Evolutionary conservation across 2,888 invertebrate species (phyloP).

Genomic region (Platynereis dumerilii): DNA sequence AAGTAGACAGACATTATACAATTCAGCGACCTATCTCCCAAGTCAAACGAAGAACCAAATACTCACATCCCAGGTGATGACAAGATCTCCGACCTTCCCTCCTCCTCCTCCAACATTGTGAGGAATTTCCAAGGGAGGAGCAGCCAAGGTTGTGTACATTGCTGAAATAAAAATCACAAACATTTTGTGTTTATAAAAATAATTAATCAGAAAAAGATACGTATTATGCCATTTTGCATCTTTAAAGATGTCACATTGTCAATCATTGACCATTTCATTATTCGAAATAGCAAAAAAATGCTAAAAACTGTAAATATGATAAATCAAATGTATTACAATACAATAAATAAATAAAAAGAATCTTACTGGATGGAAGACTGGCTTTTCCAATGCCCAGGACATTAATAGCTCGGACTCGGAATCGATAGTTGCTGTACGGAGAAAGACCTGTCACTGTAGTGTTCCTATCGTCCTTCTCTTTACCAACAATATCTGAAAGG

Average conservation of each 20-base stretch:
- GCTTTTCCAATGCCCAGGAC: conserved; percentile 79
- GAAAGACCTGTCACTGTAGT: conserved; percentile 66
- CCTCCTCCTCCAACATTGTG: conserved; percentile 88
- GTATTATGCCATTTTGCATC: too few species aligned
- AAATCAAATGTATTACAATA: too few species aligned
- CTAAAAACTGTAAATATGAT: too few species aligned
- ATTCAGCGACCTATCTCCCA: too few species aligned
- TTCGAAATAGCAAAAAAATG: too few species aligned
- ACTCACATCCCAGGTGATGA: conserved; percentile 71
- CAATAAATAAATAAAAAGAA: too few species aligned
- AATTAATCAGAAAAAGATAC: neutral
- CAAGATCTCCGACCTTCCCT: conserved; percentile 92
- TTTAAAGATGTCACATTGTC: too few species aligned
- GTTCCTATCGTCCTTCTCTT: neutral
- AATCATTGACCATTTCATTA: neutral
- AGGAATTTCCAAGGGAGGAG: conserved; percentile 80
- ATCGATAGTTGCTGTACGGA: conserved; percentile 90
- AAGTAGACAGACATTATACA: too few species aligned
- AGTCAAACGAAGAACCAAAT: too few species aligned
- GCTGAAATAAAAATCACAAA: conserved; percentile 35
- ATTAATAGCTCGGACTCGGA: conserved; percentile 86
- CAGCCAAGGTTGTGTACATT: conserved; percentile 74
- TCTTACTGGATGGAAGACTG: conserved; percentile 71
- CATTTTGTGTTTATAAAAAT: neutral
- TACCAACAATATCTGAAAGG: neutral